Base-by-base conservation (phyloP, 2,888 invertebrate species). In the Octonoba sinensis region DNA sequence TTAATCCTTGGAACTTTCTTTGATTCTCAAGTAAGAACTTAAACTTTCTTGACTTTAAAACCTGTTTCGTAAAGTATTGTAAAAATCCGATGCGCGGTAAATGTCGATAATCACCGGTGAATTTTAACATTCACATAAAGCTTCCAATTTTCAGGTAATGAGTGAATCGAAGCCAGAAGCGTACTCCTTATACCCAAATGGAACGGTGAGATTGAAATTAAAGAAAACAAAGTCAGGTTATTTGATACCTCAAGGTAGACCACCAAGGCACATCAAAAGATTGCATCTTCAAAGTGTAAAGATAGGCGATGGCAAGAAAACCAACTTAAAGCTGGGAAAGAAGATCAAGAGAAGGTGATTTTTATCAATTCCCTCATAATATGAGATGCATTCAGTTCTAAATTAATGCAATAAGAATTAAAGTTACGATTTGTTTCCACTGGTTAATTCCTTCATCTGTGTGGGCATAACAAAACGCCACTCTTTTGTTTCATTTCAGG, bases 321-420 rank as follows among this genome's bases (percentile, higher is more conserved):
- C 76, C 12, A 47, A 47, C 16, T 44, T 82, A 1, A 75, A 76
- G 24, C 75, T 82, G 56, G 76, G 82, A 47, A 82, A 82, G 18
- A 82, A 82, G 44, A 70, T 76, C 71, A 66, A 60, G 22, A 69
- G 82, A 46, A 81, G 74, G 81, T 79, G 15, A 27, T 67, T 49
- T n/a, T 54, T 54, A 18, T 54, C n/a, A 54, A 13, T 54, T 54
- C 16, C 2, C 20, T n/a, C 20, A 54, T 36, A 36, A 6, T 2
- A 6, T 27, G 27, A 6, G 2, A 27, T 11, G 8, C 6, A 36
- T 11, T 8, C 8, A 1, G 36, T 6, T 8, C 36, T 36, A 36
- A 36, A 36, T 36, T 11, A 36, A n/a, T n/a, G n/a, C n/a, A n/a
- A n/a, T n/a, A n/a, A n/a, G n/a, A n/a, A n/a, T n/a, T n/a, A n/a